phyloP scores from a whole-genome alignment of 2,888 invertebrate species.

The Lamellibrachia columna region DNA sequence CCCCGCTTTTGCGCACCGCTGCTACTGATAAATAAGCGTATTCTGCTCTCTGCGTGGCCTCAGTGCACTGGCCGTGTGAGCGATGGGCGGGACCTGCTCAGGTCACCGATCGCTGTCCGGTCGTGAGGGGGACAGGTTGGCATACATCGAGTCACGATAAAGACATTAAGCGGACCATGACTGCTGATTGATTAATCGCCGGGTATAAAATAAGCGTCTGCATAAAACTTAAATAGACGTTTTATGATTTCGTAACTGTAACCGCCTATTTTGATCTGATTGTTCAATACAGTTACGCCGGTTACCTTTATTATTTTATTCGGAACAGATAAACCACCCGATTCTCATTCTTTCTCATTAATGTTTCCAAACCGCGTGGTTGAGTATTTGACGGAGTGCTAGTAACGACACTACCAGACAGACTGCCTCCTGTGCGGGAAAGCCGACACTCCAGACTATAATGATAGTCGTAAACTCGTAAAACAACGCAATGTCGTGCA shows the following conservation, averaged over 20 bases:
- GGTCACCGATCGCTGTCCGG: background rate
- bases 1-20: constrained; percentile 12
- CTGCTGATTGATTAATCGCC: background rate
- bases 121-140: background rate
- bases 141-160: background rate
- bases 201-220: background rate
- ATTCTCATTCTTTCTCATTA: too few species aligned
- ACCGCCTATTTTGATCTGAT: too few species aligned
- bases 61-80: background rate
- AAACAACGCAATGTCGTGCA: background rate
- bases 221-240: background rate
- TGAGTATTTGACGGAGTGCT: too few species aligned
- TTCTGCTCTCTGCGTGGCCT: background rate
- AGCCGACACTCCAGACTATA: too few species aligned
- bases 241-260: background rate
- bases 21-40: background rate
- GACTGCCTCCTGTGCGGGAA: too few species aligned
- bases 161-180: too few species aligned
- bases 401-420: too few species aligned
- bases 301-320: too few species aligned
- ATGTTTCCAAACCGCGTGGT: too few species aligned
- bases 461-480: background rate
- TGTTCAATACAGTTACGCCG: too few species aligned
- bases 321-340: too few species aligned
- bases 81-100: background rate